Base-by-base conservation (phyloP, 2,797 vertebrate genomes). In the Sandelia bainsii region DNA sequence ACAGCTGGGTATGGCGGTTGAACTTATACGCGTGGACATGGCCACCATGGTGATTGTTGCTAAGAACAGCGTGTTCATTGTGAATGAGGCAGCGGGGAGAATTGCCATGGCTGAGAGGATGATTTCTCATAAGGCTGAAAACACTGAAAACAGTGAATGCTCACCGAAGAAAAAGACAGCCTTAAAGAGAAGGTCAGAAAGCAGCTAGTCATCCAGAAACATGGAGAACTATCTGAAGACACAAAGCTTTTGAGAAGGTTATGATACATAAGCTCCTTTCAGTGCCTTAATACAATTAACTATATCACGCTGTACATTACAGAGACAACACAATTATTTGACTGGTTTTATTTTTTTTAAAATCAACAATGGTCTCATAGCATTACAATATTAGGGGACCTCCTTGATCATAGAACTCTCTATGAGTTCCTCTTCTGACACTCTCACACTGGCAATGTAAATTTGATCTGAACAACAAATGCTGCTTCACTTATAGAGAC, bases 61-160 rank as follows among this genome's bases (percentile, higher is more conserved):
- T 45, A 45, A 61, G 40, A 69, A 84, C 70, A 78, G 46, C 57
- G 54, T 44, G 40, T 20, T 50, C 54, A 32, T 58, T 75, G 70
- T 75, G 65, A 32, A 44, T 19, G 29, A 60, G 10, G 49, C 62
- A 29, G 45, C 9, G 1, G 16, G 7, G 23, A 62, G 32, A 64
- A 42, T 20, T 44, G 32, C 46, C 49, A 25, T 13, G 19, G 23
- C 8, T 25, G 23, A 16, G 32, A 23, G 9, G 34, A 2, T 20
- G 14, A 60, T 70, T 66, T 74, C 27, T 72, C 5, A 25, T 49
- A 2, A 45, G 29, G 17, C 40, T 70, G 5, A 27, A 40, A 62
- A 57, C 27, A 58, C 22, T n/a, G 27, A 29, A 6, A 29, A 29
- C 46, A 22, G 13, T 37, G 20, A 39, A 22, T 1, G 8, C 2